Conservation (phyloP, 1,140 invertebrate species). For the Babylonia areolata region DNA sequence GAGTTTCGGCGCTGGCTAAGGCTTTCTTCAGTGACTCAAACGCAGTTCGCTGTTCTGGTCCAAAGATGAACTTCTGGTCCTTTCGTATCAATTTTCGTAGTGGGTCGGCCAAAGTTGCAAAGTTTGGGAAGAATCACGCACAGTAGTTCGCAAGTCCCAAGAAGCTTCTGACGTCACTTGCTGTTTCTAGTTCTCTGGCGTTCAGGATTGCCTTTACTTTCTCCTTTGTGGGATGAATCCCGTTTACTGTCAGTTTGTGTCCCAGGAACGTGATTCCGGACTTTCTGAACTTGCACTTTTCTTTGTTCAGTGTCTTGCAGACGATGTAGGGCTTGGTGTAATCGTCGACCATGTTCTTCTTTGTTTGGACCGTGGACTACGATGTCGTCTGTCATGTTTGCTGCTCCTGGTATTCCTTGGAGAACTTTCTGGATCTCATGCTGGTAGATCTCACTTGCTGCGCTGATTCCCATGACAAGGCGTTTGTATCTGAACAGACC, state of each 20-base stretch:
- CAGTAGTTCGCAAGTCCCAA: constrained; percentile 50
- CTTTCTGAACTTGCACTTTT: too few species aligned
- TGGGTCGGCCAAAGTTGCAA: constrained; percentile 46
- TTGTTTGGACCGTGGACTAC: background rate
- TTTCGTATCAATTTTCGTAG: constrained; percentile 45
- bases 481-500: too few species aligned
- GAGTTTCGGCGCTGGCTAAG: constrained; percentile 14
- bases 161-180: constrained; percentile 45
- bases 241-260: constrained; percentile 36
- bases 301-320: too few species aligned
- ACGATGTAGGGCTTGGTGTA: too few species aligned
- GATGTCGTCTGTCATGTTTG: constrained; percentile 15
- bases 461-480: too few species aligned
- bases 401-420: background rate
- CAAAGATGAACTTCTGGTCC: constrained; percentile 26
- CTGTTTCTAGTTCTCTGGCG: constrained; percentile 36
- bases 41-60: background rate
- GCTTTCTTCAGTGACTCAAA: constrained; percentile 18
- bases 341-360: too few species aligned
- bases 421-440: background rate
- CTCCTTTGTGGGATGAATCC: background rate
- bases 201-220: constrained; percentile 40
- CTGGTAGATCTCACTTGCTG: background rate
- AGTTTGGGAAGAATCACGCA: constrained; percentile 45
- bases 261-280: constrained; percentile 43